These are phyloP conservation scores for Hypotaenidia philippensis DNA, from an alignment of 2,797 vertebrate species.

Conservation along the genomic window DNA sequence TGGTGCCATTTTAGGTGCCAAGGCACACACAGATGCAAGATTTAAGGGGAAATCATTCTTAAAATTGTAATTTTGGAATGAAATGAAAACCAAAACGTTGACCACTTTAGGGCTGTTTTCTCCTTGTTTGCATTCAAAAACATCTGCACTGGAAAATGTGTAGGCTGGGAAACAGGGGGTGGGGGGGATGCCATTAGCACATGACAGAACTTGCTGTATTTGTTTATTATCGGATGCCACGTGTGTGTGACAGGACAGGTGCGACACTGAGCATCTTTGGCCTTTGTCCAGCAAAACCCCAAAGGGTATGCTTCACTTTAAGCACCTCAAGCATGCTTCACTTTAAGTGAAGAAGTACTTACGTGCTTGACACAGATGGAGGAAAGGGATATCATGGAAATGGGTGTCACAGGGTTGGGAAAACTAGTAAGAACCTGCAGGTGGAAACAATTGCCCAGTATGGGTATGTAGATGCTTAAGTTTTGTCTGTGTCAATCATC, in stretches of 20 bases:
- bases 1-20: slow-evolving; percentile 22
- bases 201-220: slow-evolving; percentile 9
- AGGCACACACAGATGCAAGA: slow-evolving; percentile 7
- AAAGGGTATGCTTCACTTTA: background rate
- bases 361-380: background rate
- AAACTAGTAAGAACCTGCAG: background rate
- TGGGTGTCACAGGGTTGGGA: background rate
- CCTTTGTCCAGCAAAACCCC: background rate
- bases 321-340: slow-evolving; percentile 20
- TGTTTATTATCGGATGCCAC: slow-evolving; percentile 20
- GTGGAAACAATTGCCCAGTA: background rate
- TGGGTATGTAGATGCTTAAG: background rate
- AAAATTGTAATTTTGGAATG: background rate
- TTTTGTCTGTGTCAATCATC: background rate
- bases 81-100: background rate
- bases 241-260: background rate
- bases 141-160: background rate
- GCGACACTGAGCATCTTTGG: slow-evolving; percentile 1
- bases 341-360: background rate
- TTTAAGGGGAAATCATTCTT: background rate
- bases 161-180: accelerated
- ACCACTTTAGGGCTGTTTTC: background rate
- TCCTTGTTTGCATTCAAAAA: background rate
- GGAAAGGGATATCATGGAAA: background rate
- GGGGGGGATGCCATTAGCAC: background rate